phyloP scores from a whole-genome alignment of 2,888 invertebrate genomes.

The Orthosia gracilis region DNA sequence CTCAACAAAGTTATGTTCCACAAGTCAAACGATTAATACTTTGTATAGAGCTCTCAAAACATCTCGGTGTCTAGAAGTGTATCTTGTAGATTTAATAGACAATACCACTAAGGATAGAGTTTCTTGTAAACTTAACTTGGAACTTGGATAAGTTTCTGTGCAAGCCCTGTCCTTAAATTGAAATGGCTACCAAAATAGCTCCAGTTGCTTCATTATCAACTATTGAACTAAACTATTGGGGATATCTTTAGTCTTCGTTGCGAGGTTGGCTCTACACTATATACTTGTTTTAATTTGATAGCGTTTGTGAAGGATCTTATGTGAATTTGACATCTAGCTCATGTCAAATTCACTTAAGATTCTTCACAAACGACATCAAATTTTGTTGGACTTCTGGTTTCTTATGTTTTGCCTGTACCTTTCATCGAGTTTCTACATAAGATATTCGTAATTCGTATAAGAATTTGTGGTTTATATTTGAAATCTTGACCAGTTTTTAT shows the following conservation, averaged over 20 bases:
- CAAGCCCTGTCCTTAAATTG: constrained; percentile 87
- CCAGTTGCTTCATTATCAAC: constrained; percentile 83
- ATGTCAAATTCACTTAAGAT: constrained; percentile 33
- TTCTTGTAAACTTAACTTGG: constrained; percentile 85
- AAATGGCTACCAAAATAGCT: constrained; percentile 87
- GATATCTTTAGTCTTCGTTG: constrained; percentile 64
- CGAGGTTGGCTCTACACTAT: constrained; percentile 50
- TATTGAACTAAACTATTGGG: constrained; percentile 76
- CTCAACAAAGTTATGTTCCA: constrained; percentile 53
- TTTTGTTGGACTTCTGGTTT: constrained; percentile 14
- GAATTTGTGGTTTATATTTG: neutral
- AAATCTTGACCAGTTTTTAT: neutral
- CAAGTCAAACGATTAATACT: constrained; percentile 73
- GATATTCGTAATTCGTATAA: too few relatives aligned
- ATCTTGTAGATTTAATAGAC: constrained; percentile 89
- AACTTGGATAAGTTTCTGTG: constrained; percentile 86
- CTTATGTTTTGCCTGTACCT: neutral
- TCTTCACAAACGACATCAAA: constrained; percentile 34
- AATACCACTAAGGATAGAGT: constrained; percentile 85
- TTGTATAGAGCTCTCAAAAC: constrained; percentile 76
- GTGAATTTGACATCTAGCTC: constrained; percentile 22
- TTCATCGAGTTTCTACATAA: neutral
- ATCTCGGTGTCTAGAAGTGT: constrained; percentile 80
- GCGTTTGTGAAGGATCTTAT: constrained; percentile 26
- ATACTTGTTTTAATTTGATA: constrained; percentile 41